Base-by-base conservation (phyloP, 2,888 invertebrate genomes). In the Opisthograptis luteolata region DNA sequence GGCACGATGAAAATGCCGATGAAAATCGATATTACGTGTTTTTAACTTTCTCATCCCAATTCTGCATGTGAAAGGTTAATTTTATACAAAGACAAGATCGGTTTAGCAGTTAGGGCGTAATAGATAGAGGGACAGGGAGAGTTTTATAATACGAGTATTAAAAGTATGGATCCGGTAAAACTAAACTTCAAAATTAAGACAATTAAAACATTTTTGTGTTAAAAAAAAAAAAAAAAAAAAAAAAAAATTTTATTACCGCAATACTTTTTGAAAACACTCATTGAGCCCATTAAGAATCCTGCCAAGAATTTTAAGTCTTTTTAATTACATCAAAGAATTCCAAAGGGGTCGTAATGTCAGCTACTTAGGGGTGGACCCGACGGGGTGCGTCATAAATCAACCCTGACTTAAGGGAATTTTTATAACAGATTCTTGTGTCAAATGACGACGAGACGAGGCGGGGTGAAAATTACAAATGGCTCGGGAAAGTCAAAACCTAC, bases 281-380 rank as follows among this genome's bases (percentile, higher is more conserved):
- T 15, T 12, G 14, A 43, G 22, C 30, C 35, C 50, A 17, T 42
- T 52, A 39, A 43, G 40, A 43, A 47, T 52, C 32, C 46, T 20
- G 17, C 6, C 8, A 30, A 42, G 52, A 46, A 42, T 39, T 41
- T 46, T 37, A 46, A 46, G 46, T 42, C 63, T 66, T 73, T 78
- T 77, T 77, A 78, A 78, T 76, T 78, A 75, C 66, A 57, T 46
- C 37, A 36, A 67, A 65, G 68, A 69, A 73, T 76, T 66, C 53
- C 13, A 50, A 59, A 66, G 57, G 64, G 64, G 59, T 58, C 44
- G 62, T 60, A 57, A 46, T 62, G 58, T 60, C 51, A 47, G 59
- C 54, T 48, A 55, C 53, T 60, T 30, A 35, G 40, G 37, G 46
- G 39, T 32, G 40, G 32, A 28, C 45, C 17, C 37, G 31, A 9